Conservation (phyloP, 2,888 invertebrate species). For the Perizoma flavofasciatum region DNA sequence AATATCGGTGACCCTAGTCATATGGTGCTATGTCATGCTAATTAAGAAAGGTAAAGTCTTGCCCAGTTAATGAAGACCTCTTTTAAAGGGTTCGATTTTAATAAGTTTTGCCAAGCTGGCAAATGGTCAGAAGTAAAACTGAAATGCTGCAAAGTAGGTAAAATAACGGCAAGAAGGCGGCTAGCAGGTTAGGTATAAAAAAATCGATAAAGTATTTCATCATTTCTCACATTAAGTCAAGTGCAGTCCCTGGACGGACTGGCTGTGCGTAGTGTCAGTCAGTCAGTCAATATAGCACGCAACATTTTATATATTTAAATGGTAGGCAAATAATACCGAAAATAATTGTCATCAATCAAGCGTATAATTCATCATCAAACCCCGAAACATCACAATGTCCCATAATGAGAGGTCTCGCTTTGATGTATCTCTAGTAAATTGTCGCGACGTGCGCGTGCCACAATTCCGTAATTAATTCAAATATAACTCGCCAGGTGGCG, state of each 20-base stretch:
- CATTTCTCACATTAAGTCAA: too few relatives aligned
- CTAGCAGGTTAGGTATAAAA: too few relatives aligned
- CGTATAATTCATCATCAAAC: conserved; percentile 21
- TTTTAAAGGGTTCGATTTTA: too few relatives aligned
- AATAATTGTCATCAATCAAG: conserved; percentile 26
- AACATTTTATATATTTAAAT: too few relatives aligned
- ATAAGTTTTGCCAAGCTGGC: too few relatives aligned
- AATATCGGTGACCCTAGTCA: conserved; percentile 29
- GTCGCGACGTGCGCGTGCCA: conserved; percentile 57
- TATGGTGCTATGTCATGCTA: conserved; percentile 59
- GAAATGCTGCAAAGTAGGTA: too few relatives aligned
- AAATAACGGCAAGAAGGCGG: too few relatives aligned
- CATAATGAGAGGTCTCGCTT: conserved; percentile 34
- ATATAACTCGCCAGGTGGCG: conserved; percentile 71
- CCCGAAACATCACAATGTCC: conserved; percentile 15
- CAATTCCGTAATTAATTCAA: conserved; percentile 71
- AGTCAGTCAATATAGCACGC: too few relatives aligned
- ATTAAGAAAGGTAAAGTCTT: conserved; percentile 51
- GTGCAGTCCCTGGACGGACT: too few relatives aligned
- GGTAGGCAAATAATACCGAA: neutral
- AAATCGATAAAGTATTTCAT: too few relatives aligned
- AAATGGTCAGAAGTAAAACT: too few relatives aligned
- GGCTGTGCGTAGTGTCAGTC: too few relatives aligned
- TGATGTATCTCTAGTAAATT: conserved; percentile 11
- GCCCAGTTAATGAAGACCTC: conserved; percentile 16